These are phyloP conservation scores for Drosophila tanythrix DNA, from an alignment of 2,888 invertebrate species.

Conservation along the genomic window DNA sequence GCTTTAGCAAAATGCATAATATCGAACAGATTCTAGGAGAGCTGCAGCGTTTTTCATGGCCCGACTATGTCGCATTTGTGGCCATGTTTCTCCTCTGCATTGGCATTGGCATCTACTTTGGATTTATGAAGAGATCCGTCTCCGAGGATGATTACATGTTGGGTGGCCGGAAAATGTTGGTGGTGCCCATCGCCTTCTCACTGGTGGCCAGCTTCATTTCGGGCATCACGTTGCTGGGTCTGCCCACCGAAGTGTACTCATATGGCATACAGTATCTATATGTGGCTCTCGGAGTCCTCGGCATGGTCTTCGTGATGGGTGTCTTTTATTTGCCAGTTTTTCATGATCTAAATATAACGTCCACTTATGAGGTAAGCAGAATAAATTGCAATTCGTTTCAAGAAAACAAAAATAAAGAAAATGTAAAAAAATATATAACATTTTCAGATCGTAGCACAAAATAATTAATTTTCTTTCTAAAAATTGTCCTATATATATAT, in stretches of 20 bases:
- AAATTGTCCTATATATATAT: no score
- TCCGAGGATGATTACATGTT: constrained; percentile 91
- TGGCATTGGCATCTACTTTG: constrained; percentile 91
- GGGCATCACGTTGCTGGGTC: constrained; percentile 91
- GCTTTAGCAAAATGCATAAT: constrained; percentile 74
- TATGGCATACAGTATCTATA: constrained; percentile 92
- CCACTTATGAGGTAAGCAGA: constrained; percentile 90
- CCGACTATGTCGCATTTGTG: constrained; percentile 84
- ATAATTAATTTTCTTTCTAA: neutral
- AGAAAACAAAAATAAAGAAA: neutral
- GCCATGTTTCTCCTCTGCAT: constrained; percentile 90
- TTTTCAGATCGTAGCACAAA: neutral
- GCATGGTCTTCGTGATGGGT: constrained; percentile 89
- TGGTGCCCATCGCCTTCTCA: constrained; percentile 92
- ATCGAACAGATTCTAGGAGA: constrained; percentile 82
- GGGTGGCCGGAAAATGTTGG: constrained; percentile 91
- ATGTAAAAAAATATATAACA: neutral
- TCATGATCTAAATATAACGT: constrained; percentile 90
- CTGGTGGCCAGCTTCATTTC: constrained; percentile 93
- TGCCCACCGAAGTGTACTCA: constrained; percentile 92
- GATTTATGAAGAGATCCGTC: constrained; percentile 88
- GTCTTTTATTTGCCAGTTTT: constrained; percentile 90
- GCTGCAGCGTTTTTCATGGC: constrained; percentile 83
- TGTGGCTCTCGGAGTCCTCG: constrained; percentile 87
- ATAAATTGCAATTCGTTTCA: no score